Conservation (phyloP, 2,113 vertebrate genomes). For the human (Homo sapiens) region DNA sequence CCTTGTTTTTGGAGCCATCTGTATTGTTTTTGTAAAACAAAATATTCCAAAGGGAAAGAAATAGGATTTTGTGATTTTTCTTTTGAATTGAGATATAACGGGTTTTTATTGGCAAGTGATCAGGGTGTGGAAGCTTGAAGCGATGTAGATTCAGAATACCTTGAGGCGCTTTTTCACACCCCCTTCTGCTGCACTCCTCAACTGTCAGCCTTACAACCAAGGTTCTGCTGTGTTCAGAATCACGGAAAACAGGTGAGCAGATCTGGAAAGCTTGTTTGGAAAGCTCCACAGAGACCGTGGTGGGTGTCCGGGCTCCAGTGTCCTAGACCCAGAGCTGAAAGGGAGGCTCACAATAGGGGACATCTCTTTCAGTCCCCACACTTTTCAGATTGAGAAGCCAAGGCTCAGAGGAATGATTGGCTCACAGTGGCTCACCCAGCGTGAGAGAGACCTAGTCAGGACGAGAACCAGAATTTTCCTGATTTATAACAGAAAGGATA, state of each 20-base stretch:
- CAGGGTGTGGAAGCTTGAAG: not conserved
- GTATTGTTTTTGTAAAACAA: not conserved
- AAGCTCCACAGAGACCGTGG: not conserved
- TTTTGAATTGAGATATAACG: not conserved
- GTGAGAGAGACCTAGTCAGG: not conserved
- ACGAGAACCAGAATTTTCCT: not conserved
- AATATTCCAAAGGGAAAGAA: not conserved
- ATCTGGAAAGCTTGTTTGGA: not conserved
- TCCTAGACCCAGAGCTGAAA: not conserved
- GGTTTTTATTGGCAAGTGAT: not conserved
- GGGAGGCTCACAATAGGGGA: not conserved
- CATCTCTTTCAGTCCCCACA: not conserved
- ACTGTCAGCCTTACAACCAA: not conserved
- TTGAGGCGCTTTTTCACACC: not conserved
- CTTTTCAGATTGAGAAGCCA: not conserved
- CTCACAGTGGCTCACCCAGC: not conserved
- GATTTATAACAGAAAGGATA: not conserved
- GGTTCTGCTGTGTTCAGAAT: not conserved
- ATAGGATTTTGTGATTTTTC: not conserved
- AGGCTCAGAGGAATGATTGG: not conserved
- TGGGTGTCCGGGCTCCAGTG: fast-evolving
- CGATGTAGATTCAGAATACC: not conserved
- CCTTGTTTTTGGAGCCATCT: not conserved
- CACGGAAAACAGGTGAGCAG: not conserved
- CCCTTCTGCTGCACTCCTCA: too few species aligned